Conservation (phyloP, 2,797 vertebrate species). For the Eulemur albifrons region DNA sequence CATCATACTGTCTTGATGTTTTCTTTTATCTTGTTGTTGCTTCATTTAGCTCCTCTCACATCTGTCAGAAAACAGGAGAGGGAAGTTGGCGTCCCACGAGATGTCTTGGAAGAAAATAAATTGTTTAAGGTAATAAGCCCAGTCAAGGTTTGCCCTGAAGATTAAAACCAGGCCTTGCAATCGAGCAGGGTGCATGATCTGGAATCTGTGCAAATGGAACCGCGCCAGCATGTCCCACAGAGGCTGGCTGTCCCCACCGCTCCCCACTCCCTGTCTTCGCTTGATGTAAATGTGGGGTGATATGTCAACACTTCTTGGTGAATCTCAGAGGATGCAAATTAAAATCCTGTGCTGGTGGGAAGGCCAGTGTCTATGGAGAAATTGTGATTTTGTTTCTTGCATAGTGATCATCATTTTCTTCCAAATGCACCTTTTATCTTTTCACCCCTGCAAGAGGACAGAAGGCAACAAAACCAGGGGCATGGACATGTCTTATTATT, state of each 20-base stretch:
- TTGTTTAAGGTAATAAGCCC: neutral
- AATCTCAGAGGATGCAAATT: neutral
- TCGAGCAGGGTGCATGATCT: rapidly evolving
- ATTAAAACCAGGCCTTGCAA: neutral
- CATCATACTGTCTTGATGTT: neutral
- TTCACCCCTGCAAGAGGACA: neutral
- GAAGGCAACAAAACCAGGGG: neutral
- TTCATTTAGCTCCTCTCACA: slow-evolving; percentile 23
- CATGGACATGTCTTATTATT: neutral
- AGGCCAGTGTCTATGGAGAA: neutral
- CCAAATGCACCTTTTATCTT: neutral
- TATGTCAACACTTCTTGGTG: rapidly evolving
- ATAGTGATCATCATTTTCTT: rapidly evolving
- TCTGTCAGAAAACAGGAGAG: slow-evolving; percentile 6
- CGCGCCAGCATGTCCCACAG: rapidly evolving
- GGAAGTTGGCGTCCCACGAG: neutral
- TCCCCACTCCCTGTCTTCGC: neutral
- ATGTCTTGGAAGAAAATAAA: neutral
- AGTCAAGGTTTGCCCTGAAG: neutral
- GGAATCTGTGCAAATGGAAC: neutral
- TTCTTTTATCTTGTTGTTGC: neutral
- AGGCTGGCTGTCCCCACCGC: rapidly evolving
- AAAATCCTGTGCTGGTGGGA: neutral
- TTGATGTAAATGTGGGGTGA: rapidly evolving
- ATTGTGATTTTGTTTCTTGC: neutral